phyloP scores from a whole-genome alignment of 2,113 vertebrate species.

The Pygoscelis adeliae region DNA sequence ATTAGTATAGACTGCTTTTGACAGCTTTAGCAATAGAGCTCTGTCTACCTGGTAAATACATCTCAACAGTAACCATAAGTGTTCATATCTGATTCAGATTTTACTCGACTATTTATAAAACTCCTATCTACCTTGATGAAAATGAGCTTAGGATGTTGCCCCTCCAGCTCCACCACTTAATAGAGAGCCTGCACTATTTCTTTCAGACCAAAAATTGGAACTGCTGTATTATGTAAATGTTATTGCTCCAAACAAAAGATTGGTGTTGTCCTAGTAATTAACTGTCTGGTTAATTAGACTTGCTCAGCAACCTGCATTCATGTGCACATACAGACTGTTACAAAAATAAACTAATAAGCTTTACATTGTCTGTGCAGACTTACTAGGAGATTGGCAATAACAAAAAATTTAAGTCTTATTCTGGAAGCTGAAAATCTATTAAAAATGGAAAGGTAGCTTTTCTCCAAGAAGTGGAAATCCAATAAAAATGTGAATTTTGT shows the following conservation, averaged over 20 bases:
- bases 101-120: background rate
- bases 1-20: background rate
- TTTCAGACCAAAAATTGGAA: constrained; percentile 28
- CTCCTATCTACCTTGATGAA: background rate
- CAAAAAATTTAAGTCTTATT: background rate
- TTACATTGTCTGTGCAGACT: background rate
- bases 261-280: constrained; percentile 53
- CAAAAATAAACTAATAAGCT: constrained; percentile 29
- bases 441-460: constrained; percentile 50
- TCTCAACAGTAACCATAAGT: background rate
- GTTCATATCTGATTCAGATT: background rate
- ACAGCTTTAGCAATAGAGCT: background rate
- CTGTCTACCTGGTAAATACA: background rate
- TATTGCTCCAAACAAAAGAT: constrained; percentile 43
- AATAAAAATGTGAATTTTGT: constrained; percentile 56
- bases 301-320: constrained; percentile 56
- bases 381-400: background rate
- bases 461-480: background rate
- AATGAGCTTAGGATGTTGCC: background rate
- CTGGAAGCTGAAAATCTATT: constrained; percentile 17
- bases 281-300: constrained; percentile 58
- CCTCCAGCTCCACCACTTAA: background rate
- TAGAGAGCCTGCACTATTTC: background rate
- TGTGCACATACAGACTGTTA: background rate
- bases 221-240: constrained; percentile 41